Evolutionary conservation across 2,888 invertebrate genomes (phyloP), one percentile per base, ranked within the genome.

Genomic region (Microctonus hyperodae): DNA sequence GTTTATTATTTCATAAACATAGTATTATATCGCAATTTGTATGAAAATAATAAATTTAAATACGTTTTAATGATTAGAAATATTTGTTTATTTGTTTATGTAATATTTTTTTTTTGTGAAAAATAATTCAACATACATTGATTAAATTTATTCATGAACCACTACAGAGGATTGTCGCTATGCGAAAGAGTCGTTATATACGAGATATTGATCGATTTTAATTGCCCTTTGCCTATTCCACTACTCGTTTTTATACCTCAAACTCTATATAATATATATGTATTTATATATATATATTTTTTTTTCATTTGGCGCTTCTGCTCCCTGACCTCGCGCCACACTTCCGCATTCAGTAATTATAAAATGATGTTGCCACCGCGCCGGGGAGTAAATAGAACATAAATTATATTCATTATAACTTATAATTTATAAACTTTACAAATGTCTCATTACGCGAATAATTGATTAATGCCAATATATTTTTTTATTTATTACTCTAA

Each of bases 201-300:
- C 53, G 53, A 55, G 37, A 65, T 59, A 65, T 65, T 60, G 65
- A 59, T 59, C 51, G 40, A 65, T 65, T 60, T 65, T 65, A 65
- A 65, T 65, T 53, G 59, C 23, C 65, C 59, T 59, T 25, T 37
- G 37, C n/a, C 25, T 58, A n/a, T n/a, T n/a, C n/a, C n/a, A n/a
- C n/a, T n/a, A n/a, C n/a, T n/a, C n/a, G n/a, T n/a, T n/a, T n/a
- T n/a, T n/a, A n/a, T n/a, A n/a, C n/a, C n/a, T n/a, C n/a, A n/a
- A n/a, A n/a, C n/a, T n/a, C n/a, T n/a, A n/a, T n/a, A n/a, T n/a
- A n/a, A n/a, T n/a, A n/a, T n/a, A n/a, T n/a, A n/a, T n/a, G n/a
- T n/a, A n/a, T n/a, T n/a, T n/a, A n/a, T n/a, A n/a, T n/a, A n/a
- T n/a, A n/a, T n/a, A n/a, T 44, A 16, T 44, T n/a, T 44, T 16